Conservation (phyloP, 2,113 vertebrate genomes). For the Lasiurus cinereus region DNA sequence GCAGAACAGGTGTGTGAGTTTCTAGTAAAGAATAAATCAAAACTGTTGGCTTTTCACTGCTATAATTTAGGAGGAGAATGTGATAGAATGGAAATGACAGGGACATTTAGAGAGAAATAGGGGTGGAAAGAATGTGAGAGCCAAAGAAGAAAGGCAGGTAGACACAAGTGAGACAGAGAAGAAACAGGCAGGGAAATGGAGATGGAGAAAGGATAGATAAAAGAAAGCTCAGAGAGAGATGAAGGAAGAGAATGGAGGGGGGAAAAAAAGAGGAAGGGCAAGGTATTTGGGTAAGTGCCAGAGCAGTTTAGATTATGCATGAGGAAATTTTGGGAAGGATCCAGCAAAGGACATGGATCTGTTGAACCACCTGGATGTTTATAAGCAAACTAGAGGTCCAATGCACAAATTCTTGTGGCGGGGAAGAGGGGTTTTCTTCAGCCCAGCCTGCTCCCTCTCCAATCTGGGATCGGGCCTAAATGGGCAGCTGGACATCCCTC, state of each 20-base stretch:
- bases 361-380: neutral
- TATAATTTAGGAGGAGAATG: neutral
- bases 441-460: too few species aligned
- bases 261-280: neutral
- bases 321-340: neutral
- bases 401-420: too few species aligned
- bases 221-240: neutral
- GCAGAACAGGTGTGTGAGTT: neutral
- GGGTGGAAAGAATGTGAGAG: neutral
- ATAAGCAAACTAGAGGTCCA: neutral
- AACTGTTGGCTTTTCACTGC: slow-evolving; percentile 20
- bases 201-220: neutral
- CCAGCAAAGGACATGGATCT: neutral
- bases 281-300: neutral
- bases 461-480: too few species aligned
- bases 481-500: too few species aligned
- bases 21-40: slow-evolving; percentile 6
- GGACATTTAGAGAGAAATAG: neutral
- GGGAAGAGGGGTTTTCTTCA: too few species aligned
- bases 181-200: neutral
- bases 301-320: neutral
- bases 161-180: neutral
- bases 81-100: neutral
- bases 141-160: neutral
- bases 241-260: neutral